Evolutionary conservation across 1,140 invertebrate species (phyloP).

Genomic region (Nasonia giraulti): DNA sequence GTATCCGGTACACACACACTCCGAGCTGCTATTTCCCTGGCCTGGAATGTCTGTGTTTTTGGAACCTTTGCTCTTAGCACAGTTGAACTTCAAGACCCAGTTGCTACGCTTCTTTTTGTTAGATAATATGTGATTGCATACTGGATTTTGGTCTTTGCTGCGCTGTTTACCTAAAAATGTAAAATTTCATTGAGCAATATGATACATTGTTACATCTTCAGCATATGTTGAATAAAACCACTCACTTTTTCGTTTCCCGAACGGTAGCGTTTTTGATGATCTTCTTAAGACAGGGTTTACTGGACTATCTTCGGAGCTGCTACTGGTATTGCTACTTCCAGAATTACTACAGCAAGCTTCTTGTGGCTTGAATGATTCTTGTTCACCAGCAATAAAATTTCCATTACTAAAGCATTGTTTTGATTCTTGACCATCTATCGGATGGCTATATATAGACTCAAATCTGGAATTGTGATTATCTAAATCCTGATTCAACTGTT

Average conservation of each 20-base stretch:
- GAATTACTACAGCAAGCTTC: slow-evolving; percentile 65
- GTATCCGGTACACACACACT: slow-evolving; percentile 80
- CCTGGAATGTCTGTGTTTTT: slow-evolving; percentile 73
- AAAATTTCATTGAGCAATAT: slow-evolving; percentile 22
- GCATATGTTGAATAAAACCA: slow-evolving; percentile 7
- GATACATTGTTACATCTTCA: not conserved
- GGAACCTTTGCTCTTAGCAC: slow-evolving; percentile 75
- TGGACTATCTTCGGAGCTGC: slow-evolving; percentile 70
- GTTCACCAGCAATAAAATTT: slow-evolving; percentile 60
- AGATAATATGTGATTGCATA: slow-evolving; percentile 70
- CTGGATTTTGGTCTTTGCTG: slow-evolving; percentile 69
- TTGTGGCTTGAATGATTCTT: slow-evolving; percentile 60
- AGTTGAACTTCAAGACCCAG: slow-evolving; percentile 79
- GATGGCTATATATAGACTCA: slow-evolving; percentile 72
- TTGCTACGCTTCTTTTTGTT: slow-evolving; percentile 77
- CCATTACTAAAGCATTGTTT: slow-evolving; percentile 68
- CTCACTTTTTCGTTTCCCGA: slow-evolving; percentile 69
- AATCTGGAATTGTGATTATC: slow-evolving; percentile 73
- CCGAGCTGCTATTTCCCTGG: slow-evolving; percentile 71
- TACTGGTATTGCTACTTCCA: slow-evolving; percentile 69
- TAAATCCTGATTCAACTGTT: slow-evolving; percentile 64
- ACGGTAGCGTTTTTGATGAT: slow-evolving; percentile 72
- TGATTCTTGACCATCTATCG: slow-evolving; percentile 65
- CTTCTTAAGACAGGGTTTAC: slow-evolving; percentile 68
- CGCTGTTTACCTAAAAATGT: slow-evolving; percentile 66